These are phyloP conservation scores for Rhadinocentrus ornatus DNA, from an alignment of 2,797 vertebrate species.

Conservation along the genomic window DNA sequence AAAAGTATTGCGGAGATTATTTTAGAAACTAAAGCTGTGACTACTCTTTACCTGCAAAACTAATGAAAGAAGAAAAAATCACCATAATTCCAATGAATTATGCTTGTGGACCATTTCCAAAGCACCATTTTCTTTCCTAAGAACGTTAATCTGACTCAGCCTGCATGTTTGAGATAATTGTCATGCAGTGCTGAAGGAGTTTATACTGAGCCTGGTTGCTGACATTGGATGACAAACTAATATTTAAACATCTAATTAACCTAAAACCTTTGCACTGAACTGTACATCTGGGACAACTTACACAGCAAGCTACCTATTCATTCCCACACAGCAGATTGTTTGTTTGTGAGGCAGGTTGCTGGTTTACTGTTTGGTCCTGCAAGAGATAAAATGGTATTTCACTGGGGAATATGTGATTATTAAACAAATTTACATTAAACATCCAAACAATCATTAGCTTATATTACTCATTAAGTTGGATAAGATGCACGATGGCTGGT, in stretches of 20 bases:
- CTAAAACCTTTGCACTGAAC: neutral
- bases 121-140: neutral
- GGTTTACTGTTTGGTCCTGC: neutral
- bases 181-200: neutral
- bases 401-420: neutral
- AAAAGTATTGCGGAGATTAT: neutral
- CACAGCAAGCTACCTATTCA: neutral
- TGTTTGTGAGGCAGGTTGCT: neutral
- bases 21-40: neutral
- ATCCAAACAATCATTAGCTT: neutral
- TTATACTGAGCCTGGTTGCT: neutral
- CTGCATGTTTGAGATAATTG: neutral
- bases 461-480: slow-evolving; percentile 2
- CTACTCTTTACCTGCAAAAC: neutral
- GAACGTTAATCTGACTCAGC: neutral
- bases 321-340: neutral
- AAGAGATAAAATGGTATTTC: neutral
- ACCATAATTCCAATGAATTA: neutral
- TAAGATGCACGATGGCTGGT: neutral
- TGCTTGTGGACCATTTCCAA: neutral
- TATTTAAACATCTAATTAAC: neutral
- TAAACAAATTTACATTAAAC: neutral
- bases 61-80: neutral
- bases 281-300: neutral
- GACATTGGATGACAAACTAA: neutral